phyloP scores from a whole-genome alignment of 2,888 invertebrate species.

The Gymnosoma rotundatum region DNA sequence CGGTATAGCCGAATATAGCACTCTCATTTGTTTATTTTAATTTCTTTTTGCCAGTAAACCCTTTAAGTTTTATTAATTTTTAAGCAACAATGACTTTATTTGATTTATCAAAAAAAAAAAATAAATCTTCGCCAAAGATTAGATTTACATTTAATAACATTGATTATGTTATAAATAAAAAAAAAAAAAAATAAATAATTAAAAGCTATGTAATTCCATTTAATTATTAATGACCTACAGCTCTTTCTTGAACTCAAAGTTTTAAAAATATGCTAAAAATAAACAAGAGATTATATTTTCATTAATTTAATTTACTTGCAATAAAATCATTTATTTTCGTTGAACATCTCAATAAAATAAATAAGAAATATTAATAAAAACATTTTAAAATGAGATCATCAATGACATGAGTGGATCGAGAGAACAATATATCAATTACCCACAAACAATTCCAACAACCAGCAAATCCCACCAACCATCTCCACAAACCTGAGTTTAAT shows the following conservation, averaged over 20 bases:
- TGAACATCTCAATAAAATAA: constrained; percentile 52
- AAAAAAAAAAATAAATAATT: no score
- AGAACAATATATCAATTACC: constrained; percentile 25
- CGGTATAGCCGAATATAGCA: no score
- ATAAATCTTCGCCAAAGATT: no score
- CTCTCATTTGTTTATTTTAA: no score
- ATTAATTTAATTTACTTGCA: constrained; percentile 39
- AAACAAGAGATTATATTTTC: constrained; percentile 25
- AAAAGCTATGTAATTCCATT: no score
- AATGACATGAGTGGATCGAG: constrained; percentile 3
- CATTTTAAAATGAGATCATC: constrained; percentile 48
- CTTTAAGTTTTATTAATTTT: no score
- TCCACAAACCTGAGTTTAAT: constrained; percentile 13
- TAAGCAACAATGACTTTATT: no score
- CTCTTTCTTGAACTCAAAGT: constrained; percentile 31
- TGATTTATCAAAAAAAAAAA: no score
- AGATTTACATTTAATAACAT: no score
- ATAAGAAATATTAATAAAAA: constrained; percentile 32
- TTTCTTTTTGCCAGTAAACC: no score
- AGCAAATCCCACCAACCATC: constrained; percentile 5
- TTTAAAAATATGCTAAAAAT: constrained; percentile 9
- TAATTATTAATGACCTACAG: no score
- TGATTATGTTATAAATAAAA: not conserved
- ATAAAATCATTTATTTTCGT: constrained; percentile 50
- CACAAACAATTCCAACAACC: not conserved